Conservation (phyloP, 2,113 vertebrate species). For the Tursiops truncatus region DNA sequence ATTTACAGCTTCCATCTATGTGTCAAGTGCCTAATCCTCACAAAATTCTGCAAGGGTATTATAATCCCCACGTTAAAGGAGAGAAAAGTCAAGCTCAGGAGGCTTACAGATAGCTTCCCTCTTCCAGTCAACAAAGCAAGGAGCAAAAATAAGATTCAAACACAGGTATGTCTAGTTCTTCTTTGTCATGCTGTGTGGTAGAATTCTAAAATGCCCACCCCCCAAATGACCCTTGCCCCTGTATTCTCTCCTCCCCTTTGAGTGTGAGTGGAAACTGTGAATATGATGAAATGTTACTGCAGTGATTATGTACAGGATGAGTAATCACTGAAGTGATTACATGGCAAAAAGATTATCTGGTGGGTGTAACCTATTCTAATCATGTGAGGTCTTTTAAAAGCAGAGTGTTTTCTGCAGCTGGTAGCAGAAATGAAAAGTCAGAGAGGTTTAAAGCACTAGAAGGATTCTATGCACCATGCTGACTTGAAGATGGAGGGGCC, state of each 20-base stretch:
- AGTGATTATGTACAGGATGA: not conserved
- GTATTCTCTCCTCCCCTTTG: not conserved
- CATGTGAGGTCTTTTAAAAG: not conserved
- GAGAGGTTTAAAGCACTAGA: not conserved
- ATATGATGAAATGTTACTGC: not conserved
- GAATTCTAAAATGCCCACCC: not conserved
- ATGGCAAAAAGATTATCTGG: not conserved
- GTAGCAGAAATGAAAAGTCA: slow-evolving; percentile 1
- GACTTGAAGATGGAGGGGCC: not conserved
- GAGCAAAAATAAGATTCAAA: slow-evolving; percentile 38
- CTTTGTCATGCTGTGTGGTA: not conserved
- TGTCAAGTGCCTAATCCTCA: not conserved
- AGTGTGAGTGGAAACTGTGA: not conserved
- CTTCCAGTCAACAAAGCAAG: slow-evolving; percentile 43
- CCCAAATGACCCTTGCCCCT: not conserved
- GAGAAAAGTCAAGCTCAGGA: slow-evolving; percentile 26
- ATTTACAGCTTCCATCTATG: not conserved
- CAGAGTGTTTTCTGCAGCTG: not conserved
- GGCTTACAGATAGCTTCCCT: not conserved
- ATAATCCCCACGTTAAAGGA: slow-evolving; percentile 14
- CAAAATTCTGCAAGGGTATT: not conserved
- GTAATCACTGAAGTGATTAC: not conserved
- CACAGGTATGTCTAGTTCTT: not conserved
- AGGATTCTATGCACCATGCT: not conserved
- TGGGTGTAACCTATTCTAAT: not conserved